These are phyloP conservation scores for Ganaspis brasiliensis DNA, from an alignment of 2,888 invertebrate species.

Conservation along the genomic window DNA sequence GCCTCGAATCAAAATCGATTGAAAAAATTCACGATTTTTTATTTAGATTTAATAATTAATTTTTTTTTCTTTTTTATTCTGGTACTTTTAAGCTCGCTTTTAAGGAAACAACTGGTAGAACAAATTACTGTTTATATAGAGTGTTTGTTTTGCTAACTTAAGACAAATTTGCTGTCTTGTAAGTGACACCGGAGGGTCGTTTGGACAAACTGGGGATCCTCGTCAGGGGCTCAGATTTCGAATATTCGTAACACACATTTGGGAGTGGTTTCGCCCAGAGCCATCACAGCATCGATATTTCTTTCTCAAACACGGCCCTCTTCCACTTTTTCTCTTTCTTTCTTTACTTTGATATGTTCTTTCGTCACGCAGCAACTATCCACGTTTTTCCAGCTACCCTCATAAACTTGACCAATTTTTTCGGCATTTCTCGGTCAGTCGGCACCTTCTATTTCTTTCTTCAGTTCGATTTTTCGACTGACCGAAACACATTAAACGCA, in stretches of 20 bases:
- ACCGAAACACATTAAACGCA: constrained; percentile 39
- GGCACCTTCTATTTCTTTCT: neutral
- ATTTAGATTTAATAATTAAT: too few species aligned
- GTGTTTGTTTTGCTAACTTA: constrained; percentile 78
- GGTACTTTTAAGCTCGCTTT: too few species aligned
- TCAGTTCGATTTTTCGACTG: constrained; percentile 20
- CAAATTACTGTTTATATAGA: constrained; percentile 64
- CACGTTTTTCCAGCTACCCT: constrained; percentile 44
- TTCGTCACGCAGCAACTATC: neutral
- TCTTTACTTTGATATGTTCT: constrained; percentile 45
- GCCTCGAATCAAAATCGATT: neutral
- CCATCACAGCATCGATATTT: constrained; percentile 16
- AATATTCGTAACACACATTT: constrained; percentile 60
- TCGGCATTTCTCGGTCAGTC: constrained; percentile 19
- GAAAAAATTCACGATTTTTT: neutral
- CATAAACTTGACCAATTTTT: constrained; percentile 51
- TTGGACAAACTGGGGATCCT: constrained; percentile 75
- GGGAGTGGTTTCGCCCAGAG: constrained; percentile 31
- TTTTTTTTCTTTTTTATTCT: too few species aligned
- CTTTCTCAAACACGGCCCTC: constrained; percentile 11
- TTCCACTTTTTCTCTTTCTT: constrained; percentile 27
- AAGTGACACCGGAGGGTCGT: constrained; percentile 77
- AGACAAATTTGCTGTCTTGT: constrained; percentile 80
- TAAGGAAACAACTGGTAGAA: too few species aligned
- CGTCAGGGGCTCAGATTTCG: constrained; percentile 62